Percentiles rank a stretch among this genome's conserved stretches.
These are phyloP conservation scores for Rhinella marina DNA, from an alignment of 2,797 vertebrate genomes.

Conservation along the genomic window DNA sequence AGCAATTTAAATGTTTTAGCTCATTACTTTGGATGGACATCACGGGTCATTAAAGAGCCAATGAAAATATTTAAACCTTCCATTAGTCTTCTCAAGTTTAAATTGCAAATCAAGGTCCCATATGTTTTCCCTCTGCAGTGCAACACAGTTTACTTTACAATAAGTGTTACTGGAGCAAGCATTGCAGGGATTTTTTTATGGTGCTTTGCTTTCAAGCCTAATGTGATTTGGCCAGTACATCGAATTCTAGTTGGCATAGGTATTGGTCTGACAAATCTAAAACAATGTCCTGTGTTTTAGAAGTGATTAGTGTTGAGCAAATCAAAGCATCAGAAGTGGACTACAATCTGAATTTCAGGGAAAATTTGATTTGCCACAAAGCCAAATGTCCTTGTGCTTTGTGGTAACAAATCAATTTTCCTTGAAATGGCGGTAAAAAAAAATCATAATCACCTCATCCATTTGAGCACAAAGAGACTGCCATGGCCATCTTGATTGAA, in stretches of 20 bases:
- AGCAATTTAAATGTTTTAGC: constrained; percentile 43
- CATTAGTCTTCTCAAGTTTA: constrained; percentile 37
- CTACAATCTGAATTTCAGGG: too few species aligned
- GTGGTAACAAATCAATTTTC: too few species aligned
- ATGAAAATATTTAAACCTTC: constrained; percentile 33
- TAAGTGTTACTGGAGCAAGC: constrained; percentile 45
- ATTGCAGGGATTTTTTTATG: constrained; percentile 35
- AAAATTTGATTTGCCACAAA: too few species aligned
- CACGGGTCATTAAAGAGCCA: constrained; percentile 42
- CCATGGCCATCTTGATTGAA: too few species aligned
- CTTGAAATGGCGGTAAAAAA: too few species aligned
- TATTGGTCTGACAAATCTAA: constrained; percentile 63
- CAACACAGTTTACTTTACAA: constrained; percentile 32
- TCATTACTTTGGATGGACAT: constrained; percentile 44
- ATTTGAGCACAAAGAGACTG: too few species aligned
- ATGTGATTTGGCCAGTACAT: constrained; percentile 56
- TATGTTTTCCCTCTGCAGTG: constrained; percentile 61
- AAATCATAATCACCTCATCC: too few species aligned
- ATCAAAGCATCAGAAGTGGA: too few species aligned
- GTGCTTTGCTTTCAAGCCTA: constrained; percentile 59
- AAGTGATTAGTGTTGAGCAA: constrained; percentile 25
- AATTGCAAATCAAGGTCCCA: constrained; percentile 49
- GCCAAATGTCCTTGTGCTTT: too few species aligned
- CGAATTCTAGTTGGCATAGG: constrained; percentile 60
- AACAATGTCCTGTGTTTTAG: constrained; percentile 62